Conservation (phyloP, 2,113 vertebrate species). For the Embiotoca jacksoni region DNA sequence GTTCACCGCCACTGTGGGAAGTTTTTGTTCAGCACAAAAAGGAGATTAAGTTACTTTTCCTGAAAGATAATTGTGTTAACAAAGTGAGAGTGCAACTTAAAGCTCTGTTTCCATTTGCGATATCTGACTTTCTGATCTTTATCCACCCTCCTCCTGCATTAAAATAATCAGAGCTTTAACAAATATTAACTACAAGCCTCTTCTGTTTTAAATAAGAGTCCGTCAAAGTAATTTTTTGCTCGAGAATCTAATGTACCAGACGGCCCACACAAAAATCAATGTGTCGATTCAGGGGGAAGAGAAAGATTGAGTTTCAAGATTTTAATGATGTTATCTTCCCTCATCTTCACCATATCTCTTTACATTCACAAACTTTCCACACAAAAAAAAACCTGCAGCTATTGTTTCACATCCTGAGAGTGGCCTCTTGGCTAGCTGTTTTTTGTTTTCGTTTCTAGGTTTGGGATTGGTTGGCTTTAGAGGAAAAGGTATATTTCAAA, state of each 20-base stretch:
- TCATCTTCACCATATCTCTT: constrained; percentile 28
- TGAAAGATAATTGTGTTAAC: neutral
- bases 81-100: neutral
- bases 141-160: neutral
- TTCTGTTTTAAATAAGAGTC: too few species aligned
- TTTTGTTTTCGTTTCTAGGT: constrained; percentile 48
- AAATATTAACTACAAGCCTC: neutral
- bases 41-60: neutral
- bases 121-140: neutral
- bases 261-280: constrained; percentile 34
- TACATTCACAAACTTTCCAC: constrained; percentile 21
- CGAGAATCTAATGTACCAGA: too few species aligned
- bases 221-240: too few species aligned
- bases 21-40: neutral
- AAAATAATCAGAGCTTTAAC: neutral
- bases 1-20: neutral
- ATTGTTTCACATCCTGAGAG: constrained; percentile 52
- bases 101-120: neutral
- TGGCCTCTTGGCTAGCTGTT: neutral
- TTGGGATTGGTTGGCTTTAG: constrained; percentile 47
- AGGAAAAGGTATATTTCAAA: constrained; percentile 36
- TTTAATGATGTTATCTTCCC: constrained; percentile 37
- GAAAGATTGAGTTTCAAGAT: constrained; percentile 58
- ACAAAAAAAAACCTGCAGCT: constrained; percentile 40
- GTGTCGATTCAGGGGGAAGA: constrained; percentile 23